Conservation (phyloP, 2,888 invertebrate species). For the Diaperis boleti region DNA sequence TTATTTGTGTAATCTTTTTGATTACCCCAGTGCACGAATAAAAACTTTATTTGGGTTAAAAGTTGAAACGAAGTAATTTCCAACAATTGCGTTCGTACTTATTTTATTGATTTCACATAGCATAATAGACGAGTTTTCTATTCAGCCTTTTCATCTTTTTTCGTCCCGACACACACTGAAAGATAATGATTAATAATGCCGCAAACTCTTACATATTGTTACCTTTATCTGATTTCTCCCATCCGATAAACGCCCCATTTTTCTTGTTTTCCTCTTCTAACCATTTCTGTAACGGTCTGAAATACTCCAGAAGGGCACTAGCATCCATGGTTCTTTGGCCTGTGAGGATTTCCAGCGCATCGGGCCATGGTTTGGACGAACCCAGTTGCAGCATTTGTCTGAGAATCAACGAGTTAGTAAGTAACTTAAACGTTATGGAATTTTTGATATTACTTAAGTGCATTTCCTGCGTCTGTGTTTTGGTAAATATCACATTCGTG, state of each 20-base stretch:
- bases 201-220: background rate
- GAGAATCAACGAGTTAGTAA: slow-evolving; percentile 25
- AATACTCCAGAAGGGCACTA: slow-evolving; percentile 83
- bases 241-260: slow-evolving; percentile 75
- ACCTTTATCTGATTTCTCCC: slow-evolving; percentile 66
- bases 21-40: no score
- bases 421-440: slow-evolving; percentile 64
- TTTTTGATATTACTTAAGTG: background rate
- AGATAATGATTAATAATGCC: no score
- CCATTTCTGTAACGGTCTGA: slow-evolving; percentile 83
- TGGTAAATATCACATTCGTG: slow-evolving; percentile 90
- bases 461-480: slow-evolving; percentile 64
- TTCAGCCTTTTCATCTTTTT: no score
- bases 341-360: slow-evolving; percentile 85
- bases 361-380: slow-evolving; percentile 84
- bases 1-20: no score
- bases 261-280: slow-evolving; percentile 78
- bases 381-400: slow-evolving; percentile 81
- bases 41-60: no score
- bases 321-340: slow-evolving; percentile 83
- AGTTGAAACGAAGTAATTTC: no score
- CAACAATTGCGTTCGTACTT: no score
- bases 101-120: no score
- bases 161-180: no score
- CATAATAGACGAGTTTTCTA: no score